Evolutionary conservation across 2,888 invertebrate genomes (phyloP), one percentile per base, ranked within the genome.

Genomic region (Hypena proboscidalis): DNA sequence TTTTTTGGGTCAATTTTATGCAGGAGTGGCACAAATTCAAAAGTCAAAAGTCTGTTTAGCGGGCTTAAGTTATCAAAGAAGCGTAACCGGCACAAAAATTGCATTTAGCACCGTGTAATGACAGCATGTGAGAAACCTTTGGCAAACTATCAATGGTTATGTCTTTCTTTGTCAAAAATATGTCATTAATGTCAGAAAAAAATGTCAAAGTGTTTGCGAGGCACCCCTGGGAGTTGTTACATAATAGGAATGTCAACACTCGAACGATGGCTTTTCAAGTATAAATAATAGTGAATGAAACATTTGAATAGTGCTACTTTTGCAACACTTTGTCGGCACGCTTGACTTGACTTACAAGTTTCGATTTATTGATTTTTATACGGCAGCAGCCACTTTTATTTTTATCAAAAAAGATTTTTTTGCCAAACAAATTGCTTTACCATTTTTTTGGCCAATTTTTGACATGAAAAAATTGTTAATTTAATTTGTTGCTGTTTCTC

Each of bases 201-300:
- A 81, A 54, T 76, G 77, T 80, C 83, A 80, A 75, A 77, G 81
- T 82, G 65, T 67, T 67, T 63, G 59, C 64, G 58, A 53, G 76
- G 77, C 82, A 79, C 90, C 88, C 90, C 81, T 71, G 82, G 67
- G 86, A 84, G 81, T 73, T 82, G 85, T 83, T 81, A 78, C 80
- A 87, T 88, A 88, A 88, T 88, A 82, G 86, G 73, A 78, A 72
- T 87, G 90, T 90, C 90, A 89, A 89, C 90, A 90, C 90, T 88
- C 77, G 64, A 74, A 78, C 67, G 76, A 77, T 77, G 69, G 79
- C 74, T 81, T 81, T 79, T 82, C 72, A 75, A 83, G 84, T 87
- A 80, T 88, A 89, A 90, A 90, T 89, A 88, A 89, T 87, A 77
- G 80, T 69, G 59, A 67, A 54, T 64, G 68, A 70, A 60, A 53